These are phyloP conservation scores for Hypena proboscidalis DNA, from an alignment of 2,888 invertebrate species.

Conservation along the genomic window DNA sequence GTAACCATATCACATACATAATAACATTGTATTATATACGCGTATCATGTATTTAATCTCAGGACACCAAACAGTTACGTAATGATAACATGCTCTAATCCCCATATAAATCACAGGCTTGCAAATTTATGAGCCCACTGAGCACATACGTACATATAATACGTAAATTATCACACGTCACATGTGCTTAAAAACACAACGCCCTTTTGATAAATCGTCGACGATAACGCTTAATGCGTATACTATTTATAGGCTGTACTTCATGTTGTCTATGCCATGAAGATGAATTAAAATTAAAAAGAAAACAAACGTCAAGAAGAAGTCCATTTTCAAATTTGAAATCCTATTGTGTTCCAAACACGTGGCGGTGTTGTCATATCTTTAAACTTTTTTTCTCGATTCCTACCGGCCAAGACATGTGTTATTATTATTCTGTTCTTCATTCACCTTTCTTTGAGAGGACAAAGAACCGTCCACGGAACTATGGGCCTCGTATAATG, in stretches of 20 bases:
- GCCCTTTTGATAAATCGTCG: conserved; percentile 49
- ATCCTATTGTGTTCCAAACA: conserved; percentile 69
- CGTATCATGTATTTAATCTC: conserved; percentile 31
- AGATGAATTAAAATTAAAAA: conserved; percentile 44
- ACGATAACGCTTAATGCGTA: conserved; percentile 37
- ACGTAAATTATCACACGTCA: conserved; percentile 70
- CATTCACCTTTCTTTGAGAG: conserved; percentile 78
- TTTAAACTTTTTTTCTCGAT: conserved; percentile 65
- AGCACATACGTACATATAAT: conserved; percentile 63
- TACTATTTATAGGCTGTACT: conserved; percentile 35
- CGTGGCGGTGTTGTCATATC: conserved; percentile 79
- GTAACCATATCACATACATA: not conserved
- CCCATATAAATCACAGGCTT: conserved; percentile 73
- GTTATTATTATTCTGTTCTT: conserved; percentile 77
- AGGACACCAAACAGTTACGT: conserved; percentile 46
- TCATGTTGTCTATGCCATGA: conserved; percentile 17
- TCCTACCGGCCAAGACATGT: conserved; percentile 71
- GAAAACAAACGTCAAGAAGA: conserved; percentile 49
- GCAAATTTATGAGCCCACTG: conserved; percentile 77
- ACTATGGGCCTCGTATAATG: conserved; percentile 74
- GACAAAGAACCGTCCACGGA: conserved; percentile 73
- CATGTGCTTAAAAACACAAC: conserved; percentile 59
- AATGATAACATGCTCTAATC: conserved; percentile 75
- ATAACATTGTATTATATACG: conserved; percentile 12
- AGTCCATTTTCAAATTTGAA: conserved; percentile 57